Evolutionary conservation across 1,140 invertebrate species (phyloP), one percentile per base, ranked within the genome.

Genomic region (Manduca sexta): DNA sequence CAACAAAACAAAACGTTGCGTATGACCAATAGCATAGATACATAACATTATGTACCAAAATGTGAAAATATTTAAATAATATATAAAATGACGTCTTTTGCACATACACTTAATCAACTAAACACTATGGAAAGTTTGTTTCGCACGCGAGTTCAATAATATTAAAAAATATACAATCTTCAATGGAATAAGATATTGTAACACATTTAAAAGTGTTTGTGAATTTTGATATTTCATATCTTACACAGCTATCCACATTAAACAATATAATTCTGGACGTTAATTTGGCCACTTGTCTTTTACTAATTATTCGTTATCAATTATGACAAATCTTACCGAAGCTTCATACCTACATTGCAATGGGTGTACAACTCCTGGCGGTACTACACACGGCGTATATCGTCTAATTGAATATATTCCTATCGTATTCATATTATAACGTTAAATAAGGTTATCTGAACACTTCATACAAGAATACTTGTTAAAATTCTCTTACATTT

Each of bases 201-300:
- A 14, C n/a, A 35, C 13, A 11, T 14, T 7, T 12, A 35, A 11
- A 5, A 35, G 5, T 12, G 6, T 34, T 11, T 7, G 33, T n/a
- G 33, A 35, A 12, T n/a, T 35, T 35, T n/a, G 33, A 35, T 35
- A 35, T 35, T 35, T 26, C 21, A 26, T 26, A 26, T 26, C 21
- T 26, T 26, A 26, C 21, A 26, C 21, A 26, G 21, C 21, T 35
- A 35, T 35, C 13, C 4, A 35, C 33, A 5, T 12, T 35, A n/a
- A 35, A 12, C 21, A 42, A n/a, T 13, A 17, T 11, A 10, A 48
- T 53, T 69, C 65, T 84, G 80, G 80, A 84, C 80, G 77, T 78
- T 70, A 78, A 80, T 84, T 84, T 84, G 80, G 80, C 80, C 75
- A 76, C 80, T 72, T 78, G 72, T 78, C 73, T 66, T 69, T 62